Evolutionary conservation across 2,888 invertebrate species (phyloP).

Genomic region (Augiades crinisus): DNA sequence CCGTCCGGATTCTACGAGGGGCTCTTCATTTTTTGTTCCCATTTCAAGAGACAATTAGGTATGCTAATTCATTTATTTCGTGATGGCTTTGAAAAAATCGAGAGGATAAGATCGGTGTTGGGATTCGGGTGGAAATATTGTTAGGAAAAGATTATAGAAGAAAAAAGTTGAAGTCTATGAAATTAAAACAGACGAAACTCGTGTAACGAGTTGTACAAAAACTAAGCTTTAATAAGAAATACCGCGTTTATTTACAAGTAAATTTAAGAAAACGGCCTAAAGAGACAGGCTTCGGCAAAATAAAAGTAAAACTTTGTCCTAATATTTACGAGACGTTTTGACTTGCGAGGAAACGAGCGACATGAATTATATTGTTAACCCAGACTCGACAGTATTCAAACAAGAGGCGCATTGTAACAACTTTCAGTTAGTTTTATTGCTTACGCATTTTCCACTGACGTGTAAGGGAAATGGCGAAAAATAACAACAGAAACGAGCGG

Average conservation of each 20-base stretch:
- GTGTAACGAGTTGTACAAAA: not conserved
- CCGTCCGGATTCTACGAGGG: conserved; percentile 54
- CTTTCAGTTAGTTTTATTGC: conserved; percentile 55
- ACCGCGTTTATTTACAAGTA: conserved; percentile 1
- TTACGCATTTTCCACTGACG: conserved; percentile 50
- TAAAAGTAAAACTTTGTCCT: conserved; percentile 24
- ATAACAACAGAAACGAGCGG: conserved; percentile 54
- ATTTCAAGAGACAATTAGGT: conserved; percentile 71
- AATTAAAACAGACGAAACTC: conserved; percentile 12
- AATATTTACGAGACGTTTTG: conserved; percentile 36
- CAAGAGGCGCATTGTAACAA: conserved; percentile 46
- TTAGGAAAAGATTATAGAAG: conserved; percentile 26
- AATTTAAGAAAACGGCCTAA: conserved; percentile 28
- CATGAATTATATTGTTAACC: conserved; percentile 54
- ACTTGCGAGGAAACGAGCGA: conserved; percentile 29
- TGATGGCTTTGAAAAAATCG: conserved; percentile 59
- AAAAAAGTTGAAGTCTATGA: not conserved
- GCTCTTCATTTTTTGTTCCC: conserved; percentile 65
- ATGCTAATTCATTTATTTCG: conserved; percentile 76
- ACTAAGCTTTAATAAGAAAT: not conserved
- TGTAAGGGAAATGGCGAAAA: conserved; percentile 49
- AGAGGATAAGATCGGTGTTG: conserved; percentile 56
- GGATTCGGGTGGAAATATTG: conserved; percentile 43
- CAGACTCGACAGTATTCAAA: conserved; percentile 44
- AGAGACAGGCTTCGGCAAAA: conserved; percentile 12